Conservation (phyloP, 1,140 invertebrate genomes). For the Rhagoletis zephyria region DNA sequence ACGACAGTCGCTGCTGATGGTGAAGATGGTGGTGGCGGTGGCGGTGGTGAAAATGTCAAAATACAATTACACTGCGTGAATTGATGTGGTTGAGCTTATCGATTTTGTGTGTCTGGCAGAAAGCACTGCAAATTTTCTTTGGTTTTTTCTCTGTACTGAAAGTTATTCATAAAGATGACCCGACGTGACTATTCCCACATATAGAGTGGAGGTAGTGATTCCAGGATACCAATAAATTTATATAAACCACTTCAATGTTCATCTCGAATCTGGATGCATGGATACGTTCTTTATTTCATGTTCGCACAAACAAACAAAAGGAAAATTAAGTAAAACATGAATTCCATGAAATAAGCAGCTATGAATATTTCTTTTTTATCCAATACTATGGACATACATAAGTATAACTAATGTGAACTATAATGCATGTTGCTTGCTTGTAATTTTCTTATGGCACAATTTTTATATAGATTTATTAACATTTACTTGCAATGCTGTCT, state of each 20-base stretch:
- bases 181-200: not conserved
- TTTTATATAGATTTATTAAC: too few species aligned
- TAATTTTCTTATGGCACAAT: too few species aligned
- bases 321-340: not conserved
- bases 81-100: constrained; percentile 11
- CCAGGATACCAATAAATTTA: constrained; percentile 17
- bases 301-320: constrained; percentile 1
- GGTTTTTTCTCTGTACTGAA: not conserved
- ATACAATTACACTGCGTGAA: constrained; percentile 36
- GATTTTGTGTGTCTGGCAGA: constrained; percentile 12
- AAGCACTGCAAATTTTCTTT: not conserved
- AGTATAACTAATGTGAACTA: not conserved
- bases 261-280: constrained; percentile 9
- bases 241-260: constrained; percentile 18
- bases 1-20: not conserved
- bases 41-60: not conserved
- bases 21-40: constrained; percentile 54
- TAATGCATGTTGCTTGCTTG: too few species aligned
- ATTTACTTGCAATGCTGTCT: constrained; percentile 41
- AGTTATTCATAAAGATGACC: constrained; percentile 18
- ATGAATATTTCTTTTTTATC: not conserved
- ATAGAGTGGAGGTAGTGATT: not conserved
- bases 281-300: constrained; percentile 23
- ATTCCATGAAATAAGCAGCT: constrained; percentile 24
- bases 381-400: not conserved